A percentile compares a stretch with the other conserved stretches of the same genome.
Conservation (phyloP, 2,888 invertebrate species). For the Philonicus albiceps region DNA sequence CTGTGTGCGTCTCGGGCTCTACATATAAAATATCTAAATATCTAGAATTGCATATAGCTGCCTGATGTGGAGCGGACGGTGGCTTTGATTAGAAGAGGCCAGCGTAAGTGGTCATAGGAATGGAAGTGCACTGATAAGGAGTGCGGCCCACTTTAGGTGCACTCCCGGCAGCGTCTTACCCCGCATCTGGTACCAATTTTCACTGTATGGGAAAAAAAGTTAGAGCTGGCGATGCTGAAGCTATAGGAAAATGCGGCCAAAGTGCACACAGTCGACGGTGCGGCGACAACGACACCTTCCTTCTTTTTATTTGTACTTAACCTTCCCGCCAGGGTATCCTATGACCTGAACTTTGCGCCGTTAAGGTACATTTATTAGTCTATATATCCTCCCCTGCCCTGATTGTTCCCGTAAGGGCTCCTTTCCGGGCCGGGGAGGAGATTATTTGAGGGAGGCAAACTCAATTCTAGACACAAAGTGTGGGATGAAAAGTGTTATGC, state of each 20-base stretch:
- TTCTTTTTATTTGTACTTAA: neutral
- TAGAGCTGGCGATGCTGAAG: neutral
- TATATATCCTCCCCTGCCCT: neutral
- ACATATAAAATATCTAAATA: neutral
- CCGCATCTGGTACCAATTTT: neutral
- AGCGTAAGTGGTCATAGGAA: neutral
- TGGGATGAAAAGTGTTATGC: neutral
- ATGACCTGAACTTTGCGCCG: neutral
- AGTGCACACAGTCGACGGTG: neutral
- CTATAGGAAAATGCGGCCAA: neutral
- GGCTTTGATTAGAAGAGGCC: neutral
- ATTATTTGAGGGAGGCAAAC: neutral
- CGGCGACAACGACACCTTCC: neutral
- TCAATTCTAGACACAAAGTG: neutral
- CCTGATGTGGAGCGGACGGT: neutral
- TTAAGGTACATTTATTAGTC: neutral
- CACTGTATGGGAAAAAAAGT: neutral
- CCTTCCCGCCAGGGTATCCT: neutral
- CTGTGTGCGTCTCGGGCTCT: neutral
- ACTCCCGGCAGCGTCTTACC: neutral
- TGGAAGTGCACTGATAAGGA: neutral
- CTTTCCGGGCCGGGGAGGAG: neutral
- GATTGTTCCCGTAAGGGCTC: neutral
- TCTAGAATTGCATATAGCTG: neutral
- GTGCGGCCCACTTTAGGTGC: neutral